A percentile compares a stretch with the other conserved stretches of the same genome.
These are phyloP conservation scores for Drosophila trapezifrons DNA, from an alignment of 1,140 invertebrate genomes.

Conservation along the genomic window DNA sequence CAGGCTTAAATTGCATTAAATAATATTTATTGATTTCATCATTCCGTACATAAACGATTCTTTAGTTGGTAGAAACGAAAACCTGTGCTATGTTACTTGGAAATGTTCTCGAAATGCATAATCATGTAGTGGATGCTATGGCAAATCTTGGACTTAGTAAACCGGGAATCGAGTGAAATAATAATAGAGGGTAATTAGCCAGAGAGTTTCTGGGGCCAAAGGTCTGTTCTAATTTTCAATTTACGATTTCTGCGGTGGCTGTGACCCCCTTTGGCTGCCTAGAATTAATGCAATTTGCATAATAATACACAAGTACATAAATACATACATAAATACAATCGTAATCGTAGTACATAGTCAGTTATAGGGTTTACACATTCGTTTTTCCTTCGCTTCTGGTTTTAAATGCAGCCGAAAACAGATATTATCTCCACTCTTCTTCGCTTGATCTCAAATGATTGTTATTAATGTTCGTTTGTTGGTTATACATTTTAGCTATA, in stretches of 20 bases:
- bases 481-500: conserved; percentile 68
- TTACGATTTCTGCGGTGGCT: conserved; percentile 19
- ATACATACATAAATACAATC: conserved; percentile 80
- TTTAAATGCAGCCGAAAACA: conserved; percentile 78
- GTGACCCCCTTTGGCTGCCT: conserved; percentile 44
- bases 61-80: conserved; percentile 50
- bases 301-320: conserved; percentile 72
- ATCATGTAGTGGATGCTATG: conserved; percentile 20
- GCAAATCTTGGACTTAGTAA: not conserved
- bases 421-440: conserved; percentile 48
- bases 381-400: conserved; percentile 21
- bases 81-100: conserved; percentile 32
- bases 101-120: conserved; percentile 55
- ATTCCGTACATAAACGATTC: conserved; percentile 54
- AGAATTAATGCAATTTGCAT: conserved; percentile 74
- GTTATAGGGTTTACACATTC: conserved; percentile 57
- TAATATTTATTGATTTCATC: conserved; percentile 79
- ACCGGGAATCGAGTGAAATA: conserved; percentile 8
- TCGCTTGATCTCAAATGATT: conserved; percentile 56
- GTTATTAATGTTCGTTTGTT: conserved; percentile 41
- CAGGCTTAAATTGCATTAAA: conserved; percentile 67
- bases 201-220: conserved; percentile 25
- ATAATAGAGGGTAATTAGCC: conserved; percentile 6
- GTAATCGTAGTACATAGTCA: conserved; percentile 75
- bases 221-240: conserved; percentile 14